These are phyloP conservation scores for Oxystoma pomonae DNA, from an alignment of 2,888 invertebrate genomes.

Conservation along the genomic window DNA sequence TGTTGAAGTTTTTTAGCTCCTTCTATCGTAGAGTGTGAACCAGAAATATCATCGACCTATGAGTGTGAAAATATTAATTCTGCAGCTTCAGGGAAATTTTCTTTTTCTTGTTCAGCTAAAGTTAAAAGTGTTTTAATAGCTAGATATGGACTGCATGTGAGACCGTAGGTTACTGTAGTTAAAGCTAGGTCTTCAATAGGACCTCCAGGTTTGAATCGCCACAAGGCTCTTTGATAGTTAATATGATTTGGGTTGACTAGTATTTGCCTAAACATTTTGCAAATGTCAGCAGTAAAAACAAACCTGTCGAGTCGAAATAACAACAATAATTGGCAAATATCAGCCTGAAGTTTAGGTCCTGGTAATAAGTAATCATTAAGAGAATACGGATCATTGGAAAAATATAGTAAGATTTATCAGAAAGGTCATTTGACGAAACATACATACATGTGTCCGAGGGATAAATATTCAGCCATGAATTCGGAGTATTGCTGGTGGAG, in stretches of 20 bases:
- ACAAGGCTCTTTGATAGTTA: conserved; percentile 15
- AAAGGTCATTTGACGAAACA: background rate
- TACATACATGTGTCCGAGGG: background rate
- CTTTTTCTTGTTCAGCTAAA: conserved; percentile 5
- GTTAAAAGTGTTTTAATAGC: conserved; percentile 7
- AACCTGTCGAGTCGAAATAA: background rate
- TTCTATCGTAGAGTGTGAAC: background rate
- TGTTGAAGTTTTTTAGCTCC: background rate
- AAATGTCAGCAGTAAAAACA: conserved; percentile 18
- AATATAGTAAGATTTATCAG: conserved; percentile 2
- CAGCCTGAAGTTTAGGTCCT: background rate
- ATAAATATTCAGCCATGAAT: background rate
- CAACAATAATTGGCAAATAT: conserved; percentile 3
- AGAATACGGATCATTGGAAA: background rate
- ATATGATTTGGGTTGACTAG: conserved; percentile 9
- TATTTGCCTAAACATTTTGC: conserved; percentile 17
- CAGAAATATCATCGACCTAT: conserved; percentile 7
- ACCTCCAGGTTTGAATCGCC: conserved; percentile 7
- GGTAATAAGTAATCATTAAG: background rate
- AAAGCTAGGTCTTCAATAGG: conserved; percentile 7
- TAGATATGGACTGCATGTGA: conserved; percentile 11
- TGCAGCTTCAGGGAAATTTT: background rate
- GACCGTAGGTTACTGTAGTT: conserved; percentile 17
- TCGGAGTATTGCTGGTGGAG: background rate
- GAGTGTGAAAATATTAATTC: background rate